Evolutionary conservation across 2,888 invertebrate species (phyloP).

Genomic region (Sisyra nigra): DNA sequence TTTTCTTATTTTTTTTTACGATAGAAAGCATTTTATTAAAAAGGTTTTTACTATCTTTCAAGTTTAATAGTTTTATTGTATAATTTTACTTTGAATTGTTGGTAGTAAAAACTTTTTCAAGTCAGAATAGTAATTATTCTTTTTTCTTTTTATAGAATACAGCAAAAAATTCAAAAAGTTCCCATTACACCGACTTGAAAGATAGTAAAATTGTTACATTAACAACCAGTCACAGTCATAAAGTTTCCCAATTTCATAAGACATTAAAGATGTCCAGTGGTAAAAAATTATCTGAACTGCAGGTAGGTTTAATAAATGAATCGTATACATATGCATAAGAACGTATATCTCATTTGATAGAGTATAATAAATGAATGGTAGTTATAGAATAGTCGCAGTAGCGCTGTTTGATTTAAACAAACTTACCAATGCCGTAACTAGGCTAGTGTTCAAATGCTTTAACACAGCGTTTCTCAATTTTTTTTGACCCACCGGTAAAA

Average conservation of each 20-base stretch:
- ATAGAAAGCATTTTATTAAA: slow-evolving; percentile 27
- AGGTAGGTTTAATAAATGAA: slow-evolving; percentile 45
- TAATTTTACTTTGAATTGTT: no score
- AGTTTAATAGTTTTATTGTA: slow-evolving; percentile 4
- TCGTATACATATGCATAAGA: no score
- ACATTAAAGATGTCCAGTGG: slow-evolving; percentile 76
- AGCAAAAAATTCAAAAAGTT: no score
- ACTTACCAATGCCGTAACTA: no score
- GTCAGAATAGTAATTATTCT: slow-evolving; percentile 7
- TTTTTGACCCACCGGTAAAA: no score
- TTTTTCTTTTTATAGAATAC: slow-evolving; percentile 26
- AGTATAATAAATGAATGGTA: no score
- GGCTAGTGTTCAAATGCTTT: no score
- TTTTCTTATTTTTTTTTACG: neutral
- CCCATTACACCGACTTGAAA: slow-evolving; percentile 72
- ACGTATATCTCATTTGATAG: no score
- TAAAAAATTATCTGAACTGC: slow-evolving; percentile 69
- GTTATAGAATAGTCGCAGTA: no score
- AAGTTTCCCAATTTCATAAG: slow-evolving; percentile 91
- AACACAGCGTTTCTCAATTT: no score
- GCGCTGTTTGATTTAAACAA: no score
- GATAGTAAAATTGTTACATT: slow-evolving; percentile 79
- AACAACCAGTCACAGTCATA: slow-evolving; percentile 74
- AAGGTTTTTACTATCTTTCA: slow-evolving; percentile 8
- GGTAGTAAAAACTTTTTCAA: slow-evolving; percentile 9